These are phyloP conservation scores for Phocoena phocoena DNA, from an alignment of 2,113 vertebrate genomes.

Conservation along the genomic window DNA sequence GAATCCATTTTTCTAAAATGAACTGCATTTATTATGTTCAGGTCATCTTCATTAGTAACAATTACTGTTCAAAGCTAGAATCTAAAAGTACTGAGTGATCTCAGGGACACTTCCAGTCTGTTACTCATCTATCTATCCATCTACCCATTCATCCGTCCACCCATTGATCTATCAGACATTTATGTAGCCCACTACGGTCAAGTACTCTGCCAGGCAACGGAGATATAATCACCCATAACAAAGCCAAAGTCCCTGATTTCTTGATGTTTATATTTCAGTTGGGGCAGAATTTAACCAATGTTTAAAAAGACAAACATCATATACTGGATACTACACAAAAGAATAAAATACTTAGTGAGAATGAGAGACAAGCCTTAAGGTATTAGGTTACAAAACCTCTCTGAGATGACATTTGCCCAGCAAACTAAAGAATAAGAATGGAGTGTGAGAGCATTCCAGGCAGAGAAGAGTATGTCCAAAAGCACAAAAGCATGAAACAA, in stretches of 20 bases:
- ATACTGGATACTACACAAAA: background rate
- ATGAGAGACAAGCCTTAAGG: background rate
- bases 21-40: background rate
- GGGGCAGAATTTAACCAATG: background rate
- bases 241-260: background rate
- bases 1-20: slow-evolving; percentile 34
- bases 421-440: background rate
- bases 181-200: background rate
- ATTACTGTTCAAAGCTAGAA: slow-evolving; percentile 7
- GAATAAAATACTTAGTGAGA: slow-evolving; percentile 36
- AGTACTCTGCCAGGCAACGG: background rate
- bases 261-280: background rate
- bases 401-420: background rate
- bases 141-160: background rate
- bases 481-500: background rate
- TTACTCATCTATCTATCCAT: background rate
- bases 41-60: background rate
- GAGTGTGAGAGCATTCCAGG: background rate
- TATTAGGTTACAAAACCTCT: background rate
- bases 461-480: background rate
- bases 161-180: background rate
- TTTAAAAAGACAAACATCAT: background rate
- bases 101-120: background rate
- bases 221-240: background rate
- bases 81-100: background rate